phyloP scores from a whole-genome alignment of 2,888 invertebrate species.

The Elysia crispata region DNA sequence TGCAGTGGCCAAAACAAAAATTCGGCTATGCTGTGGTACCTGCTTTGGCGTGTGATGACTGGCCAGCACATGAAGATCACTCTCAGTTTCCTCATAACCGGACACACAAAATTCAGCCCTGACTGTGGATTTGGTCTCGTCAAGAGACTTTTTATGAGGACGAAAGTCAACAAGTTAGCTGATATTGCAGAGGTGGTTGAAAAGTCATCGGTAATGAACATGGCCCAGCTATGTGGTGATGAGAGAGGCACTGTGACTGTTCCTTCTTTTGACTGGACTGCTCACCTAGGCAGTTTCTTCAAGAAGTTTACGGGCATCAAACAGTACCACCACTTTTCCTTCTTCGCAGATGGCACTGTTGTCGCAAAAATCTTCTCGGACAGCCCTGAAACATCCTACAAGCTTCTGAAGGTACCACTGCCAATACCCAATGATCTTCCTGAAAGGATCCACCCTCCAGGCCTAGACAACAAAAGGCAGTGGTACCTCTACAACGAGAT shows the following conservation, averaged over 20 bases:
- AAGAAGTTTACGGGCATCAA: conserved; percentile 44
- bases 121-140: conserved; percentile 29
- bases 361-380: neutral
- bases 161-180: neutral
- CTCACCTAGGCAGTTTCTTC: conserved; percentile 16
- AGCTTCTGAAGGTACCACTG: conserved; percentile 20
- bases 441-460: conserved; percentile 11
- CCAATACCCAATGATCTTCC: neutral
- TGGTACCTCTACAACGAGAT: conserved; percentile 31
- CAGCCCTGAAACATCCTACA: neutral
- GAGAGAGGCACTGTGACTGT: conserved; percentile 29
- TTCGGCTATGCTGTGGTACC: conserved; percentile 26
- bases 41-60: conserved; percentile 42
- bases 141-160: conserved; percentile 9
- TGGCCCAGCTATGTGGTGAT: neutral
- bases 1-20: conserved; percentile 33
- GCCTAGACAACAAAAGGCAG: neutral
- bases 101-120: conserved; percentile 53
- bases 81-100: conserved; percentile 21
- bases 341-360: neutral
- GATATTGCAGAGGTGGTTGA: neutral
- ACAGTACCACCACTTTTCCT: conserved; percentile 1
- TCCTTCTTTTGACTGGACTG: conserved; percentile 48
- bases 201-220: neutral
- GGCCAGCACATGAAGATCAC: conserved; percentile 39